Evolutionary conservation across 2,113 vertebrate genomes (phyloP), one percentile per base, ranked within the genome.

Genomic region (Crotalus helleri): DNA sequence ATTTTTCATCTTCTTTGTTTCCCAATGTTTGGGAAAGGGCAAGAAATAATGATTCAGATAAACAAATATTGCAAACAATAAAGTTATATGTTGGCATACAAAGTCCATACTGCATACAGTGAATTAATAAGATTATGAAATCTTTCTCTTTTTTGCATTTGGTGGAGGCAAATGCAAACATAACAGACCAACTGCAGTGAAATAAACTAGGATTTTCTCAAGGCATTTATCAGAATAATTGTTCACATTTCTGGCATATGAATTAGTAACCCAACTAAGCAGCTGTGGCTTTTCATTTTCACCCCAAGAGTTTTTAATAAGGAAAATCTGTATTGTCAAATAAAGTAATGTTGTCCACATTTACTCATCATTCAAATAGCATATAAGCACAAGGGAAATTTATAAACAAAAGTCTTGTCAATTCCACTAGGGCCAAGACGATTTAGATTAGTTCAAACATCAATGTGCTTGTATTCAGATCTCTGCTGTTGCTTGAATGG

Each of bases 271-370:
- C 85, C 95, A 96, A 93, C 74, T 93, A 95, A 93, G 55, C 59
- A 96, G 86, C 94, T 93, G 92, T 44, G 0, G 54, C 61, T 96
- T 90, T 5, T 1, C 94, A 95, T 89, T 90, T 94, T 94, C 92
- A 87, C 26, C 88, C 92, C 53, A 94, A 96, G 91, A 1, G 6
- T 88, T 69, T 93, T 94, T 87, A 92, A 97, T 96, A 96, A 96
- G 96, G 95, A 96, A 97, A 96, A 94, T 90, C 95, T 96, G 94
- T 95, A 94, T 33, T 0, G 6, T 91, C 93, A 64, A 97, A 94
- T 95, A 95, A 96, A 96, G 90, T 88, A 29, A 93, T 90, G 92
- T 95, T 94, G 91, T 94, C 93, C 94, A 85, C 93, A 58, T 59
- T 95, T 95, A 92, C 92, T 95, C 93, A 94, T 94, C 89, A 90